Conservation (phyloP, 2,797 vertebrate species). For the Pangasius macronema region DNA sequence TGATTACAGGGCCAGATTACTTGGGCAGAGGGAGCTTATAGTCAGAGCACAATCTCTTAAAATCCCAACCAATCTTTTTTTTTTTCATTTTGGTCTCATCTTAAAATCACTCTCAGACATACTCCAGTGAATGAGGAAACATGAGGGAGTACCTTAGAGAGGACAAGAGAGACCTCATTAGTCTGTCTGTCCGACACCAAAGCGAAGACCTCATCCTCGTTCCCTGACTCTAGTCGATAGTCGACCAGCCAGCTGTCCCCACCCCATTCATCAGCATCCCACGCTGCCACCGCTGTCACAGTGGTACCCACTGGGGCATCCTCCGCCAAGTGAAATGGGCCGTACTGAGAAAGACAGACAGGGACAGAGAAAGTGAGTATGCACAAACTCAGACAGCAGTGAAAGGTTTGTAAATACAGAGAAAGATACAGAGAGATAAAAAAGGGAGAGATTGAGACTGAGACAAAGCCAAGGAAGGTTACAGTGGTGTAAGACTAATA, state of each 20-base stretch:
- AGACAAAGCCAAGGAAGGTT: background rate
- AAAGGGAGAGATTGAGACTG: background rate
- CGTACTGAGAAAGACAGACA: constrained; percentile 66
- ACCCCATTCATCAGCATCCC: constrained; percentile 78
- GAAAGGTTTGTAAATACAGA: background rate
- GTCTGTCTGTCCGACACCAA: constrained; percentile 69
- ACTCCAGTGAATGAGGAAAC: background rate
- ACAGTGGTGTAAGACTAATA: background rate
- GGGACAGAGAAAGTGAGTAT: background rate
- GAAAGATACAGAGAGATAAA: background rate
- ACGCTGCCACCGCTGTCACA: constrained; percentile 69
- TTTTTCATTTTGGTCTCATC: background rate
- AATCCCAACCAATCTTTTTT: background rate
- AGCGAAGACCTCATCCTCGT: constrained; percentile 74
- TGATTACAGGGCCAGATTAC: constrained; percentile 4
- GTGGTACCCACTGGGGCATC: constrained; percentile 69
- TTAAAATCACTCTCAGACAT: background rate
- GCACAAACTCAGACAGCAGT: background rate
- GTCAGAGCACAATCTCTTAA: background rate
- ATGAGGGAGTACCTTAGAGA: constrained; percentile 70
- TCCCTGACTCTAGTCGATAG: constrained; percentile 77
- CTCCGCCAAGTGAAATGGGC: constrained; percentile 71
- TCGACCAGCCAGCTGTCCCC: constrained; percentile 79
- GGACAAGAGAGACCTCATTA: constrained; percentile 69
- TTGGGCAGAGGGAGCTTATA: background rate